Conservation (phyloP, 2,888 invertebrate genomes). For the Leptura quadrifasciata region DNA sequence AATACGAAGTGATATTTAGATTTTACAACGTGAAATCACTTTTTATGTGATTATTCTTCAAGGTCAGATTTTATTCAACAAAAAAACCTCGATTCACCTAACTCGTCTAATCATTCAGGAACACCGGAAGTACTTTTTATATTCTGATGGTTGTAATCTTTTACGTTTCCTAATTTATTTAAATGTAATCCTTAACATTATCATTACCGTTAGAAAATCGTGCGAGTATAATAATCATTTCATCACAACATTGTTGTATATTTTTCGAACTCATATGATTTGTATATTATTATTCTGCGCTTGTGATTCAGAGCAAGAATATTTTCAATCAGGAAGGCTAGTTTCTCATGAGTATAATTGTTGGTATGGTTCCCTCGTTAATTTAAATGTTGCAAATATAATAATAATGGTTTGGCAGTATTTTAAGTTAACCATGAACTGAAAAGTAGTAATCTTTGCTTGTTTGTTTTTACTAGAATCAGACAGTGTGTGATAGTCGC, state of each 20-base stretch:
- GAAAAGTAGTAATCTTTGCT: too few species aligned
- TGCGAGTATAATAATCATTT: not conserved
- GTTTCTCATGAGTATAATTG: not conserved
- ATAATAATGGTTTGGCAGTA: not conserved
- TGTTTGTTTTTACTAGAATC: too few species aligned
- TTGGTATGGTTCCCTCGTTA: not conserved
- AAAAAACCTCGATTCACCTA: too few species aligned
- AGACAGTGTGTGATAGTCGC: too few species aligned
- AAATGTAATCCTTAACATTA: not conserved
- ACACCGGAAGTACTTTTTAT: too few species aligned
- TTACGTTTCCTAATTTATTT: not conserved
- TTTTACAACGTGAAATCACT: too few species aligned
- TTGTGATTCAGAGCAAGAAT: not conserved
- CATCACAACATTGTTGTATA: not conserved
- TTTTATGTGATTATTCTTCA: too few species aligned
- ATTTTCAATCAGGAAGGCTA: not conserved
- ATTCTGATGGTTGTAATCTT: not conserved
- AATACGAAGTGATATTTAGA: too few species aligned
- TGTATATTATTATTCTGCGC: not conserved
- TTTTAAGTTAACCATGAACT: too few species aligned
- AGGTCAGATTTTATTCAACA: too few species aligned
- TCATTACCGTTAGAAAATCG: not conserved
- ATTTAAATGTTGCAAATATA: not conserved
- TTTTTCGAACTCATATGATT: not conserved
- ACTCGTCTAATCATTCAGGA: too few species aligned